These are phyloP conservation scores for Plectropomus leopardus DNA, from an alignment of 2,113 vertebrate species.

Conservation along the genomic window DNA sequence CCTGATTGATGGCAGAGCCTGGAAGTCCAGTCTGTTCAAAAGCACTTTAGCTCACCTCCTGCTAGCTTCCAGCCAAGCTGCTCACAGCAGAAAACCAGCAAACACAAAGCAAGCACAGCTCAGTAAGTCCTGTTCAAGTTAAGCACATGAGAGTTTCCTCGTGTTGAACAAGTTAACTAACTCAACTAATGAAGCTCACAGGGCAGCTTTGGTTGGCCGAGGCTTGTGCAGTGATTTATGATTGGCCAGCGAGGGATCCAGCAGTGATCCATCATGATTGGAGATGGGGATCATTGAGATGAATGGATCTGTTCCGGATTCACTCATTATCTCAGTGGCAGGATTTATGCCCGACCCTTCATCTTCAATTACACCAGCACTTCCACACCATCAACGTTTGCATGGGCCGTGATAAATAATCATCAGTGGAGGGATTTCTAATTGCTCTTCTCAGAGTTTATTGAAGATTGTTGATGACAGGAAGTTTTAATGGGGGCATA, in stretches of 20 bases:
- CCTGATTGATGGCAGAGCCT: conserved; percentile 57
- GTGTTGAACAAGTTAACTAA: conserved; percentile 39
- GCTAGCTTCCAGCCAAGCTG: conserved; percentile 48
- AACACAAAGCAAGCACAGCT: background rate
- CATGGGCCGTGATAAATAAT: conserved; percentile 65
- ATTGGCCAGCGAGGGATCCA: conserved; percentile 51
- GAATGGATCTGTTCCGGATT: conserved; percentile 64
- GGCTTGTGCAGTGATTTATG: conserved; percentile 63
- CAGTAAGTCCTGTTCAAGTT: conserved; percentile 1
- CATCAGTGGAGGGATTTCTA: conserved; percentile 61
- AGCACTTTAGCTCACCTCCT: conserved; percentile 35
- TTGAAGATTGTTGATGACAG: conserved; percentile 62
- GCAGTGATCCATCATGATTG: conserved; percentile 67
- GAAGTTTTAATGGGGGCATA: conserved; percentile 37
- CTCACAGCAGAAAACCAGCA: conserved; percentile 20
- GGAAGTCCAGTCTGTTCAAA: conserved; percentile 41
- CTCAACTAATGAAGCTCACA: conserved; percentile 46
- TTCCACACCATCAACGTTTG: conserved; percentile 63
- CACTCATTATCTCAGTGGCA: conserved; percentile 62
- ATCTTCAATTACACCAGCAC: conserved; percentile 65
- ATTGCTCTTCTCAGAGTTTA: conserved; percentile 69
- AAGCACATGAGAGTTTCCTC: conserved; percentile 6
- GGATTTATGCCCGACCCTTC: conserved; percentile 61
- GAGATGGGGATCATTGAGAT: conserved; percentile 74
- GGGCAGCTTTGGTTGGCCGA: conserved; percentile 26